phyloP scores from a whole-genome alignment of 1,140 invertebrate genomes.

The Brachionus angularis region DNA sequence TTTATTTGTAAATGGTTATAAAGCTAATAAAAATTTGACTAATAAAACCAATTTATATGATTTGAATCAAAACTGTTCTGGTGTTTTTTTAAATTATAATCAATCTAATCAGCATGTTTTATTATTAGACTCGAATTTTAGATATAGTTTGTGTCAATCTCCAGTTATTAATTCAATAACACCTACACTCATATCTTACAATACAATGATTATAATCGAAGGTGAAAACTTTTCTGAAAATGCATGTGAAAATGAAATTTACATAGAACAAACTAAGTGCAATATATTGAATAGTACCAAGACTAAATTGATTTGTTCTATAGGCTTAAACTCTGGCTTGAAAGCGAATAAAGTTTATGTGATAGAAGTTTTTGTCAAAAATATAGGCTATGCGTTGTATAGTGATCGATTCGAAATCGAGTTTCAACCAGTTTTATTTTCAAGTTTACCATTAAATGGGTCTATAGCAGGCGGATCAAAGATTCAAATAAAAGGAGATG shows the following conservation, averaged over 20 bases:
- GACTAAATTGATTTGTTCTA: background rate
- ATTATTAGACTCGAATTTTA: background rate
- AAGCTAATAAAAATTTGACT: constrained; percentile 9
- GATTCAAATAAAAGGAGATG: constrained; percentile 48
- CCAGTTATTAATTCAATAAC: constrained; percentile 34
- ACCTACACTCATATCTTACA: constrained; percentile 44
- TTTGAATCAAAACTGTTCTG: too few relatives aligned
- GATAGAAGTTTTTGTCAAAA: constrained; percentile 7
- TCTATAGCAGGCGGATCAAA: constrained; percentile 45
- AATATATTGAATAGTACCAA: background rate
- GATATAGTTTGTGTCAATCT: background rate
- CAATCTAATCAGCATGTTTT: background rate
- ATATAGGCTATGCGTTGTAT: constrained; percentile 10
- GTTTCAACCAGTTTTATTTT: background rate
- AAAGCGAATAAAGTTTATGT: background rate
- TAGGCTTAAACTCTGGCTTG: background rate
- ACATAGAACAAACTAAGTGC: background rate
- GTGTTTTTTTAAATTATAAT: background rate
- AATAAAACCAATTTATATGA: too few relatives aligned
- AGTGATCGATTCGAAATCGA: background rate
- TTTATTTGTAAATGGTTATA: background rate
- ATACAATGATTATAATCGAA: constrained; percentile 2
- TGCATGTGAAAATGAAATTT: constrained; percentile 12
- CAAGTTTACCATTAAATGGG: background rate
- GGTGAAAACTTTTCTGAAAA: background rate